Base-by-base conservation (phyloP, 1,140 invertebrate genomes). In the Lepidurus packardi region DNA sequence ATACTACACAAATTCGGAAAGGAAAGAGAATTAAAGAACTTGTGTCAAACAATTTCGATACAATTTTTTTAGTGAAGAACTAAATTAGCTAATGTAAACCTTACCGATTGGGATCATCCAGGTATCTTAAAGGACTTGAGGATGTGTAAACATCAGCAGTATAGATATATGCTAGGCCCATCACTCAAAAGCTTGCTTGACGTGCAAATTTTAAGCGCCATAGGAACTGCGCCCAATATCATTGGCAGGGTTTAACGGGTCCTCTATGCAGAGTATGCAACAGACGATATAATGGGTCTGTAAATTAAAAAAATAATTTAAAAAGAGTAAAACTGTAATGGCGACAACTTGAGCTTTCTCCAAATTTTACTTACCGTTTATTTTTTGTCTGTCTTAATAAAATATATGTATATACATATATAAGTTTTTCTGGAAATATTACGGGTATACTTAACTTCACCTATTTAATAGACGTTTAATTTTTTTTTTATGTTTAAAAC, bases 141-240 rank as follows among this genome's bases (percentile, higher is more conserved):
- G 90, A 84, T 89, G 78, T 91, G n/a, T n/a, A n/a, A n/a, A n/a
- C n/a, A 77, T 95, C 91, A 76, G 93, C 94, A 34, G 25, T 85
- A 93, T n/a, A n/a, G n/a, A n/a, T n/a, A n/a, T n/a, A n/a, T n/a
- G n/a, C n/a, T n/a, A 81, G 92, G 96, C 96, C 88, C n/a, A n/a
- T n/a, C 94, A 96, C 85, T 97, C 95, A 87, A 98, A 99, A 76
- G 96, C 94, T 85, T 93, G 90, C 86, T 95, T 96, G 41, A 98
- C 96, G 85, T 95, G 91, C 78, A 91, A 84, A 34, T n/a, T 34
- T 34, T 34, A 34, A 53, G 90, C 89, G 80, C 95, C 96, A 85
- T 98, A 98, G 82, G 95, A 98, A 86, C 95, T 96, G 80, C 95
- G 90, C n/a, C 96, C 97, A 84, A 98, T 97, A 85, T 98, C 95